Conservation (phyloP, 2,113 vertebrate genomes). For the Pseudorhombus dupliciocellatus region DNA sequence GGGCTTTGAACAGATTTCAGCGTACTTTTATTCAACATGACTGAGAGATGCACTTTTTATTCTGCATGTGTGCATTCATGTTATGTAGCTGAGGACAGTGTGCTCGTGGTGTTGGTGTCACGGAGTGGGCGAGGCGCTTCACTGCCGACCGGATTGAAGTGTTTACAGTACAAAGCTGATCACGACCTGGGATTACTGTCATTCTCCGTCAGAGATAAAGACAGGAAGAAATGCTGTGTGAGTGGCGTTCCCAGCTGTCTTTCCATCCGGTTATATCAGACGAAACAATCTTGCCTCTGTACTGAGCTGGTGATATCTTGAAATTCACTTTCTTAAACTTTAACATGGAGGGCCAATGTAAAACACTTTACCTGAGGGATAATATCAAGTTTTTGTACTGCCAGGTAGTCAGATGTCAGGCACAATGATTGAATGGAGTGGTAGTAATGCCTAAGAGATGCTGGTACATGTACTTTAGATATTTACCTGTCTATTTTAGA, state of each 20-base stretch:
- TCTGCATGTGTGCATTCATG: conserved; percentile 21
- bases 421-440: too few species aligned
- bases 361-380: too few species aligned
- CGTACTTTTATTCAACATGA: conserved; percentile 36
- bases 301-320: too few species aligned
- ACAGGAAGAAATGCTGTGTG: too few species aligned
- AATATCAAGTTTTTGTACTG: too few species aligned
- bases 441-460: too few species aligned
- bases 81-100: conserved; percentile 21
- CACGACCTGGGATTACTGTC: conserved; percentile 82
- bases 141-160: conserved; percentile 63
- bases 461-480: too few species aligned
- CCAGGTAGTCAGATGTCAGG: too few species aligned
- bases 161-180: conserved; percentile 70
- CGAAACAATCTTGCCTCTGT: not conserved
- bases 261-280: too few species aligned
- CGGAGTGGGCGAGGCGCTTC: conserved; percentile 20
- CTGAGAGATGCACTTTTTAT: conserved; percentile 16
- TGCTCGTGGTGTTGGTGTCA: conserved; percentile 18
- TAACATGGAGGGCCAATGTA: too few species aligned
- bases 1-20: conserved; percentile 40
- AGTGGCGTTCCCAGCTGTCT: not conserved
- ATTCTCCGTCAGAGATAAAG: conserved; percentile 63
- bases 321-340: too few species aligned
- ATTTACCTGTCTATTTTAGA: too few species aligned